These are phyloP conservation scores for Scylla paramamosain DNA, from an alignment of 1,140 invertebrate species.

Conservation along the genomic window DNA sequence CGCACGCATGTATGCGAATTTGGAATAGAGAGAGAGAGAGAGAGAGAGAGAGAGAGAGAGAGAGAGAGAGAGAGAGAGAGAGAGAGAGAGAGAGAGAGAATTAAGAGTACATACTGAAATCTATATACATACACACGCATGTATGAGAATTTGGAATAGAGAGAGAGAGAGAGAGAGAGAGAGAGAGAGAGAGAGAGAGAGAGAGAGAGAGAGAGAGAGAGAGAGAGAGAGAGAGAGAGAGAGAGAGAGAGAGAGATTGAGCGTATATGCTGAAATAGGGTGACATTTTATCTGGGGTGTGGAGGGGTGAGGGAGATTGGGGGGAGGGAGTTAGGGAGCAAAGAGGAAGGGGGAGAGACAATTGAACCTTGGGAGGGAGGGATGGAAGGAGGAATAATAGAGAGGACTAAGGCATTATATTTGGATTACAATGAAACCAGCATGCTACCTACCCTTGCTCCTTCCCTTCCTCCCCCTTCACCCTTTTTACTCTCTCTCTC, in stretches of 20 bases:
- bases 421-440: background rate
- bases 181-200: conserved; percentile 12
- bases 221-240: conserved; percentile 35
- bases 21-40: conserved; percentile 42
- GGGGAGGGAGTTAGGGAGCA: background rate
- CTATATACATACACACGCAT: background rate
- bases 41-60: conserved; percentile 34
- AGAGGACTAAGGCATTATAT: background rate
- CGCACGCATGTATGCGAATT: no score
- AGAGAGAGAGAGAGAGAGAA: conserved; percentile 36
- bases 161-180: background rate
- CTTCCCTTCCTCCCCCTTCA: background rate
- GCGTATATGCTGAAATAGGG: background rate
- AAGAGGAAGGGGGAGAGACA: conserved; percentile 11
- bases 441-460: background rate
- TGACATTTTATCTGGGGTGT: background rate
- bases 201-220: conserved; percentile 39
- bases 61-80: conserved; percentile 34
- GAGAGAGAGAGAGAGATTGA: conserved; percentile 26
- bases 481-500: background rate
- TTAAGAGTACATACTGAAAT: background rate
- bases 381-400: conserved; percentile 13
- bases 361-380: background rate
- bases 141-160: background rate
- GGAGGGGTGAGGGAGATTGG: background rate